Evolutionary conservation across 2,113 vertebrate genomes (phyloP).

Genomic region (Zosterops japonicus): DNA sequence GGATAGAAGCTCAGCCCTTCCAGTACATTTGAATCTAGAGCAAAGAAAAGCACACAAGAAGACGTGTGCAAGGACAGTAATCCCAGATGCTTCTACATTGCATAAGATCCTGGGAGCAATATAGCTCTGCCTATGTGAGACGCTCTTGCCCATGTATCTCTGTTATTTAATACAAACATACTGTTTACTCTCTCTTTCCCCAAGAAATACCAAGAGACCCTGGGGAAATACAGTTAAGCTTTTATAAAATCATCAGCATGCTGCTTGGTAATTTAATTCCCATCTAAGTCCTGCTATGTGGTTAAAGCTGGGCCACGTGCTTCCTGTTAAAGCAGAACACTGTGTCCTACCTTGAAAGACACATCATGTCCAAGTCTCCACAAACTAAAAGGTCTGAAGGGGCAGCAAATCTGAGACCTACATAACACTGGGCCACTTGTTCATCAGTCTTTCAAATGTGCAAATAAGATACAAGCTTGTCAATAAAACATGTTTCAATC

Average conservation of each 20-base stretch:
- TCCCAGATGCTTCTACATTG: neutral
- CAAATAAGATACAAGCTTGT: neutral
- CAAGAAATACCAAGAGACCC: neutral
- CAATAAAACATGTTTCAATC: neutral
- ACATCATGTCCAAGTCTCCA: accelerated
- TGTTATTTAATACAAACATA: neutral
- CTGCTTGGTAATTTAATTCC: neutral
- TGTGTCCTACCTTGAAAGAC: neutral
- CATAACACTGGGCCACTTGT: neutral
- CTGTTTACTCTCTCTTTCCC: neutral
- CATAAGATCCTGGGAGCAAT: neutral
- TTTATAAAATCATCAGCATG: neutral
- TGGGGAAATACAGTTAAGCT: neutral
- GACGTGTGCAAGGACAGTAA: neutral
- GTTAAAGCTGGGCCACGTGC: neutral
- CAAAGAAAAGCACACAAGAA: neutral
- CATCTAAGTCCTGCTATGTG: neutral
- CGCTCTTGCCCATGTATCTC: accelerated
- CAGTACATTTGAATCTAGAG: neutral
- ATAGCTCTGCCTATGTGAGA: neutral
- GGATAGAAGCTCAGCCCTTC: neutral
- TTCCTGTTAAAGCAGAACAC: neutral
- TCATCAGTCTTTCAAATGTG: neutral
- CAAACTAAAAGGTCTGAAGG: neutral
- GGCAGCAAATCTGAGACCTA: neutral